These are phyloP conservation scores for Yponomeuta sedellus DNA, from an alignment of 2,888 invertebrate species.

Conservation along the genomic window DNA sequence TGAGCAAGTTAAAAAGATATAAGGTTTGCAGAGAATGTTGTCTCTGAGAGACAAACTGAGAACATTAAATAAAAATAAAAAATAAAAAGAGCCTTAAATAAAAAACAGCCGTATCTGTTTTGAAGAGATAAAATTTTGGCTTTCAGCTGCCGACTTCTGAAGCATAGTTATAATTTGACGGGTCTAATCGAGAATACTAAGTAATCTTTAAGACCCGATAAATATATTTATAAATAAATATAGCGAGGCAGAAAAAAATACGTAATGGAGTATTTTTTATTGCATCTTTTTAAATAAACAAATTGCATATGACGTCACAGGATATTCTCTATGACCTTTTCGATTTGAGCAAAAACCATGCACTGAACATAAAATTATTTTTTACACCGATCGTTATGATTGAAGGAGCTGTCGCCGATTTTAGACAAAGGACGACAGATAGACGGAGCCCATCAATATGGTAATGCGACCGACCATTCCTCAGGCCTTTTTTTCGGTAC, in stretches of 20 bases:
- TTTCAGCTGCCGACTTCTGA: too few relatives aligned
- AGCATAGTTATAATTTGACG: too few relatives aligned
- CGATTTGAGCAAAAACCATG: constrained; percentile 45
- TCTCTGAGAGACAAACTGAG: not conserved
- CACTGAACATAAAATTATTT: constrained; percentile 53
- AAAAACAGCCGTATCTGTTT: not conserved
- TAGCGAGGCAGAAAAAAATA: too few relatives aligned
- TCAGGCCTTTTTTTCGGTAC: constrained; percentile 53
- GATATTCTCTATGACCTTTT: constrained; percentile 37
- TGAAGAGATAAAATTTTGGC: too few relatives aligned
- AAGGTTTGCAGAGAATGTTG: not conserved
- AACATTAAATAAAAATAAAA: too few relatives aligned
- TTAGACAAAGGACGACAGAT: constrained; percentile 69
- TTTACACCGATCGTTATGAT: constrained; percentile 62
- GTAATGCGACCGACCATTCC: constrained; percentile 57
- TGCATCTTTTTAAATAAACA: too few relatives aligned
- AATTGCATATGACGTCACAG: too few relatives aligned
- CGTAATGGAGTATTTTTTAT: too few relatives aligned
- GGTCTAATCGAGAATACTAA: too few relatives aligned
- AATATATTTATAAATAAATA: too few relatives aligned
- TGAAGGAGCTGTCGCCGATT: constrained; percentile 72
- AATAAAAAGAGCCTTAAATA: too few relatives aligned
- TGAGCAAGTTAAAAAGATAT: constrained; percentile 16
- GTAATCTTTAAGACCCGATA: too few relatives aligned
- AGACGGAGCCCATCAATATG: constrained; percentile 69